Percentiles rank a stretch among this genome's conserved stretches.
phyloP scores from a whole-genome alignment of 1,140 invertebrate genomes.

The Agrypnia vestita region DNA sequence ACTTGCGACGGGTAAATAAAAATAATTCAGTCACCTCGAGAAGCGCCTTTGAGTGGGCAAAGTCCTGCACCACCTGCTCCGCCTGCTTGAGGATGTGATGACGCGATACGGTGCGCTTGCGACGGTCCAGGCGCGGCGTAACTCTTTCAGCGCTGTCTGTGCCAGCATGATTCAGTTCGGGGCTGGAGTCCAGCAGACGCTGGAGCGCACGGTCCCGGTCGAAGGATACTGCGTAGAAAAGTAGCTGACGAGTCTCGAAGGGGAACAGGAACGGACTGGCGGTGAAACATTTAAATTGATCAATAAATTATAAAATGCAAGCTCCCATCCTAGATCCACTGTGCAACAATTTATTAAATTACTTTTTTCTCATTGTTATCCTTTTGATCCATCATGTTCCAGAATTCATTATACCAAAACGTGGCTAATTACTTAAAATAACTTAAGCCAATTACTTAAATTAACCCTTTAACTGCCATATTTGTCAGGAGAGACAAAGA shows the following conservation, averaged over 20 bases:
- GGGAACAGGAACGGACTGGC: constrained; percentile 94
- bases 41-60: constrained; percentile 92
- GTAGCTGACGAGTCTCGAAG: constrained; percentile 95
- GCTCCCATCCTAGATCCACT: too few species aligned
- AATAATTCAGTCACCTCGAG: constrained; percentile 80
- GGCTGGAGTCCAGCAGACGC: constrained; percentile 90
- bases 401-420: too few species aligned
- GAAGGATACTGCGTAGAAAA: constrained; percentile 97
- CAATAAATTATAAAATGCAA: too few species aligned
- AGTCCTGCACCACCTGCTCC: constrained; percentile 94
- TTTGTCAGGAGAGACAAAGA: too few species aligned
- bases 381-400: too few species aligned
- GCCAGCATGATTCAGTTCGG: constrained; percentile 81
- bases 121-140: constrained; percentile 92
- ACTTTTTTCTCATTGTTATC: too few species aligned
- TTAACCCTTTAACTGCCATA: neutral
- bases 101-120: constrained; percentile 93
- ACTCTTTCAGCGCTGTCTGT: constrained; percentile 88
- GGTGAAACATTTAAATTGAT: constrained; percentile 50
- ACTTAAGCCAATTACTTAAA: constrained; percentile 39
- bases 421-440: too few species aligned
- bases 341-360: too few species aligned
- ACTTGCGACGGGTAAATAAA: neutral
- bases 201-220: constrained; percentile 96
- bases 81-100: constrained; percentile 96